phyloP scores from a whole-genome alignment of 2,113 vertebrate genomes.

The Pseudorhombus dupliciocellatus region DNA sequence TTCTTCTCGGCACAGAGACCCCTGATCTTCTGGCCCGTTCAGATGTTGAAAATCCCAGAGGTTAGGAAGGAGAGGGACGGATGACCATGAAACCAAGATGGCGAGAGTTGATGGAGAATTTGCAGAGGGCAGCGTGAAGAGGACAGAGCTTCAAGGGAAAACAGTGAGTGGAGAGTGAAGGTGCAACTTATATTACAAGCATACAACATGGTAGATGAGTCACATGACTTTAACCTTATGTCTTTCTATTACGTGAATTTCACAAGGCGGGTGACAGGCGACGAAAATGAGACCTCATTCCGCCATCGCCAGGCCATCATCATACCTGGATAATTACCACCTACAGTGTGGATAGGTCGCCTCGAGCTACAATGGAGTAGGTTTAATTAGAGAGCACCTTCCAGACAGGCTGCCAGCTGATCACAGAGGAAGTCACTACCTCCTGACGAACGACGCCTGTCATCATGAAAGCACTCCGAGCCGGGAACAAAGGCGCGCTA shows the following conservation, averaged over 20 bases:
- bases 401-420: conserved; percentile 55
- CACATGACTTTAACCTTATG: neutral
- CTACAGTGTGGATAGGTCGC: conserved; percentile 50
- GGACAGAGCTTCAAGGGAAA: neutral
- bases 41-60: neutral
- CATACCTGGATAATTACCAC: conserved; percentile 69
- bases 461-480: conserved; percentile 37
- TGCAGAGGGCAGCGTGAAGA: neutral
- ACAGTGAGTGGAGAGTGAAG: neutral
- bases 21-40: neutral
- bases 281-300: conserved; percentile 2
- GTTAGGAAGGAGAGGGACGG: neutral
- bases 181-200: neutral
- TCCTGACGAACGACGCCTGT: conserved; percentile 59
- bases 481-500: conserved; percentile 37
- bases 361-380: conserved; percentile 31
- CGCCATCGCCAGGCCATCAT: conserved; percentile 48
- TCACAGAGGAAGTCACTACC: conserved; percentile 53
- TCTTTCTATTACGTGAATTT: neutral
- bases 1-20: conserved; percentile 10
- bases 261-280: neutral
- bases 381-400: conserved; percentile 64
- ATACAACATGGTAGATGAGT: neutral
- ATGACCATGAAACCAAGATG: neutral
- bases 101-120: neutral